Base-by-base conservation (phyloP, 2,797 vertebrate species). In the Enteromius mattozi region DNA sequence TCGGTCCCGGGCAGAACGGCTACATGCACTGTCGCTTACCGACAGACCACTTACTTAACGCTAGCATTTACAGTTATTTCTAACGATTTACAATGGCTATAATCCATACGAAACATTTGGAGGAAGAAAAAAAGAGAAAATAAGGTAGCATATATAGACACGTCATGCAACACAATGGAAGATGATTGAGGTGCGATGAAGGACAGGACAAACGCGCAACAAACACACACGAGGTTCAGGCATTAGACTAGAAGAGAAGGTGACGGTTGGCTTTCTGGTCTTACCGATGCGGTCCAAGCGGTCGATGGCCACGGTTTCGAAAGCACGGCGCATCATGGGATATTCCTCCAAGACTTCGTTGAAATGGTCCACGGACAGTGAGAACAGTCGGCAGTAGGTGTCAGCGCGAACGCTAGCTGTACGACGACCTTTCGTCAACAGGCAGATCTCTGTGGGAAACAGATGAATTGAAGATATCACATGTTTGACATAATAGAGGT, bases 271-370 rank as follows among this genome's bases (percentile, higher is more conserved):
- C 27, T 37, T 63, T 21, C 1, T 1, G 83, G 83, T 83, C 95
- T 96, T 97, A 99, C 98, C 98, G 83, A 99, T 99, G 90, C 98
- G 97, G 93, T 99, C 98, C 86, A 99, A 91, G 70, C 98, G 96
- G 90, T 99, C 97, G 37, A 99, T 98, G 89, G 97, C 97, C 17
- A 99, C 97, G 0, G 97, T 98, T 93, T 99, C 97, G 74, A 99
- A 99, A 79, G 97, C 97, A 16, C 97, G 95, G n/a, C 98, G 96
- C 98, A 99, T 99, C 98, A 99, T 99, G 10, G 98, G 98, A 87
- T 99, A 99, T 90, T 99, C 98, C 83, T 99, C 98, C 83, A 99
- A 93, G 84, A 99, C 98, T 92, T 99, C 98, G 2, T 99, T 99
- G 93, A 99, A 99, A 91, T 99, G 98, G 93, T 99, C 98, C 81